These are phyloP conservation scores for Odontamblyopus rebecca DNA, from an alignment of 2,797 vertebrate genomes.

Conservation along the genomic window DNA sequence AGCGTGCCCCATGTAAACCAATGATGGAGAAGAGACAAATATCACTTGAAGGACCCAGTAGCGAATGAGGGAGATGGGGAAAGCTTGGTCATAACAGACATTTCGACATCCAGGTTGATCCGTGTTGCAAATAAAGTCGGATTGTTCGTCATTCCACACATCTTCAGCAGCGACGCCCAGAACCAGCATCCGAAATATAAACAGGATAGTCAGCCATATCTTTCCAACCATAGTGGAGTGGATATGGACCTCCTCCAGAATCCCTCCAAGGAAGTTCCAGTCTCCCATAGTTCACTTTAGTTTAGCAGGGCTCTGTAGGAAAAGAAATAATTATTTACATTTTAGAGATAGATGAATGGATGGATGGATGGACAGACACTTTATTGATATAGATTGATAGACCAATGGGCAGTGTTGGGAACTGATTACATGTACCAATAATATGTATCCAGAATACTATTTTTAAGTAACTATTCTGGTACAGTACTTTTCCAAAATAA, in stretches of 20 bases:
- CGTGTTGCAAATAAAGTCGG: conserved; percentile 89
- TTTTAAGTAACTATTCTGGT: no score
- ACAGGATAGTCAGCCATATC: conserved; percentile 92
- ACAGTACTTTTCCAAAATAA: no score
- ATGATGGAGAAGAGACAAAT: conserved; percentile 88
- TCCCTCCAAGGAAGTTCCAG: conserved; percentile 84
- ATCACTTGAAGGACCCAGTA: conserved; percentile 92
- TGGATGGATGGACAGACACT: no score
- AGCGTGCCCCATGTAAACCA: conserved; percentile 91
- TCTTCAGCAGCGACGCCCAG: conserved; percentile 88
- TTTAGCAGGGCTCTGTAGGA: conserved; percentile 33
- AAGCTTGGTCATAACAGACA: conserved; percentile 87
- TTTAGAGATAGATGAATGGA: background rate
- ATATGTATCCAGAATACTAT: no score
- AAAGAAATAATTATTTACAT: background rate
- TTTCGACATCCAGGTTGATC: conserved; percentile 90
- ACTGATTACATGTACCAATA: no score
- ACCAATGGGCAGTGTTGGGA: no score
- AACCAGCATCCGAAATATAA: conserved; percentile 90
- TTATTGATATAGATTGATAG: no score
- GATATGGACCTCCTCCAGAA: conserved; percentile 91
- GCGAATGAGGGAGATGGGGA: conserved; percentile 90
- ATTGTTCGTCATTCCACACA: conserved; percentile 91
- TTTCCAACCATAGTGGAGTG: conserved; percentile 91
- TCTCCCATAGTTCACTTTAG: conserved; percentile 82